Base-by-base conservation (phyloP, 1,140 invertebrate genomes). In the Coenobita brevimanus region DNA sequence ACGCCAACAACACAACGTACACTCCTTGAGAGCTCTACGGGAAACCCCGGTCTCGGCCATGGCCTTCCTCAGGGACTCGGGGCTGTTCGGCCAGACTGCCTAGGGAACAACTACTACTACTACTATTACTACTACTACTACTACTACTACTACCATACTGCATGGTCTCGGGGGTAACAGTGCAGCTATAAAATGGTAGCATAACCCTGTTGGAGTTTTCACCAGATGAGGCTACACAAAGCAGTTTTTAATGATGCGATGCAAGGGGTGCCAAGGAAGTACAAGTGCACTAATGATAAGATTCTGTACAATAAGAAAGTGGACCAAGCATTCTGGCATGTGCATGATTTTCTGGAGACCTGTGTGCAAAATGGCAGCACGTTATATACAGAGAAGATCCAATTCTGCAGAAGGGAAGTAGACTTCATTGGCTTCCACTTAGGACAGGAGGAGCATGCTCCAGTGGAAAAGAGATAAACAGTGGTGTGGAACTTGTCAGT, bases 161-260 rank as follows among this genome's bases (percentile, higher is more conserved):
- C n/a, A n/a, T n/a, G n/a, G n/a, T n/a, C n/a, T n/a, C n/a, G n/a
- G n/a, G n/a, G n/a, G n/a, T n/a, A n/a, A n/a, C n/a, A n/a, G n/a
- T n/a, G n/a, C n/a, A n/a, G n/a, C n/a, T n/a, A n/a, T n/a, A n/a
- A n/a, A n/a, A n/a, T n/a, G n/a, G n/a, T n/a, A n/a, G n/a, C n/a
- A n/a, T n/a, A n/a, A n/a, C n/a, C n/a, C n/a, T n/a, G n/a, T n/a
- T n/a, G n/a, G n/a, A n/a, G n/a, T n/a, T n/a, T n/a, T n/a, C n/a
- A n/a, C n/a, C n/a, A n/a, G n/a, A n/a, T n/a, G n/a, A n/a, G n/a
- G n/a, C n/a, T n/a, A n/a, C n/a, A n/a, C n/a, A n/a, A n/a, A n/a
- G n/a, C n/a, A n/a, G n/a, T n/a, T n/a, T 81, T 81, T 38, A 24
- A 81, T 38, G 79, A 81, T 24, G 79, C 60, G 2, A 64, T 82